phyloP scores from a whole-genome alignment of 2,113 vertebrate genomes.

The Epinephelus cyanopodus region DNA sequence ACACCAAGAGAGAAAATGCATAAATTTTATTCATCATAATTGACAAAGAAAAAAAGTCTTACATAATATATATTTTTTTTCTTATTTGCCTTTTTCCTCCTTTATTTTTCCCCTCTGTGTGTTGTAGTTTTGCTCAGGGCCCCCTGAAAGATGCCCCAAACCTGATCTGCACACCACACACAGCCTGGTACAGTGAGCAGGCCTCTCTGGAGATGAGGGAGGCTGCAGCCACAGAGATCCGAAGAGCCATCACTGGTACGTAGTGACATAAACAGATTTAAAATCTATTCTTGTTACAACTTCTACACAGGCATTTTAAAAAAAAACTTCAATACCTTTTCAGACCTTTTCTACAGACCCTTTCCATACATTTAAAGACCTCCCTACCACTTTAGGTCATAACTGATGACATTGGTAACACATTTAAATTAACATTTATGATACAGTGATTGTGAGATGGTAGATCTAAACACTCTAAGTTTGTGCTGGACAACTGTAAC shows the following conservation, averaged over 20 bases:
- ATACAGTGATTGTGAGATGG: background rate
- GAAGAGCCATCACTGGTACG: slow-evolving; percentile 95
- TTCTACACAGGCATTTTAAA: background rate
- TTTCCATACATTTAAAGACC: no score
- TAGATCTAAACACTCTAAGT: background rate
- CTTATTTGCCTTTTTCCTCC: background rate
- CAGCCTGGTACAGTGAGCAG: slow-evolving; percentile 98
- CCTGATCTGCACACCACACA: slow-evolving; percentile 97
- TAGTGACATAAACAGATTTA: background rate
- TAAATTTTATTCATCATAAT: background rate
- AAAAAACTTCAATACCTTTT: background rate
- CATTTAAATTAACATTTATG: background rate
- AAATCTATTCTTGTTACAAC: background rate
- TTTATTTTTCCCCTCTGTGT: slow-evolving; percentile 1
- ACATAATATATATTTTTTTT: no score
- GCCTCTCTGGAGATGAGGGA: slow-evolving; percentile 98
- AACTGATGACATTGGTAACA: background rate
- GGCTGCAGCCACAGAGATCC: slow-evolving; percentile 96
- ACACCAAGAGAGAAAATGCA: background rate
- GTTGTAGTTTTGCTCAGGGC: slow-evolving; percentile 92
- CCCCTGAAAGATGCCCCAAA: slow-evolving; percentile 96
- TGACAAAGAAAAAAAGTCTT: background rate
- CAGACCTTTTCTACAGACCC: background rate
- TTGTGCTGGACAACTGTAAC: background rate
- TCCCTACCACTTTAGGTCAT: no score